These are phyloP conservation scores for Cephus cinctus DNA, from an alignment of 1,140 invertebrate genomes.

Conservation along the genomic window DNA sequence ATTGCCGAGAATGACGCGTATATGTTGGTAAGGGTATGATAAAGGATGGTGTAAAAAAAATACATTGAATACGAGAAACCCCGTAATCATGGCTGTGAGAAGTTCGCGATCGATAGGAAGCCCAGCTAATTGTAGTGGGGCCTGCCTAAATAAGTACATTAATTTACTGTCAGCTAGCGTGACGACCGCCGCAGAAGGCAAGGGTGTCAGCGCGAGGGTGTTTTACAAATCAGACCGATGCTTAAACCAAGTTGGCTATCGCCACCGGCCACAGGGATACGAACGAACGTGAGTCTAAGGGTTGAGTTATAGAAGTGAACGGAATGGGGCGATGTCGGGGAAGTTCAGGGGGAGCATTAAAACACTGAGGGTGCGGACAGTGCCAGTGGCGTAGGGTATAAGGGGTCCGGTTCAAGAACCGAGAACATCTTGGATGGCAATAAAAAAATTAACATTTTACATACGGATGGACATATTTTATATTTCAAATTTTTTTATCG, in stretches of 20 bases:
- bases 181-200: too few relatives aligned
- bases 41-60: too few relatives aligned
- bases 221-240: constrained; percentile 8
- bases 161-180: constrained; percentile 27
- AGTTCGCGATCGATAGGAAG: background rate
- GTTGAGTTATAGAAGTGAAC: constrained; percentile 13
- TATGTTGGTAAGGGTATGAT: too few relatives aligned
- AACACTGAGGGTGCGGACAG: constrained; percentile 40
- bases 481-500: too few relatives aligned
- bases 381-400: constrained; percentile 32
- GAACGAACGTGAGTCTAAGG: constrained; percentile 19
- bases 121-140: background rate
- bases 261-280: constrained; percentile 4
- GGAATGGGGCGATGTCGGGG: constrained; percentile 19
- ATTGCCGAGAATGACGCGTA: too few relatives aligned
- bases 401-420: too few relatives aligned
- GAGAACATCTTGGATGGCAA: too few relatives aligned
- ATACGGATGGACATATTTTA: too few relatives aligned
- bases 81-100: background rate
- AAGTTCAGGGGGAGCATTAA: constrained; percentile 40
- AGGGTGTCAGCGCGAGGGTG: constrained; percentile 19
- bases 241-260: constrained; percentile 21
- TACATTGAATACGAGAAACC: too few relatives aligned
- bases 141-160: constrained; percentile 23
- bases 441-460: too few relatives aligned